These are phyloP conservation scores for Nothoprocta pentlandii DNA, from an alignment of 2,113 vertebrate species.

Conservation along the genomic window DNA sequence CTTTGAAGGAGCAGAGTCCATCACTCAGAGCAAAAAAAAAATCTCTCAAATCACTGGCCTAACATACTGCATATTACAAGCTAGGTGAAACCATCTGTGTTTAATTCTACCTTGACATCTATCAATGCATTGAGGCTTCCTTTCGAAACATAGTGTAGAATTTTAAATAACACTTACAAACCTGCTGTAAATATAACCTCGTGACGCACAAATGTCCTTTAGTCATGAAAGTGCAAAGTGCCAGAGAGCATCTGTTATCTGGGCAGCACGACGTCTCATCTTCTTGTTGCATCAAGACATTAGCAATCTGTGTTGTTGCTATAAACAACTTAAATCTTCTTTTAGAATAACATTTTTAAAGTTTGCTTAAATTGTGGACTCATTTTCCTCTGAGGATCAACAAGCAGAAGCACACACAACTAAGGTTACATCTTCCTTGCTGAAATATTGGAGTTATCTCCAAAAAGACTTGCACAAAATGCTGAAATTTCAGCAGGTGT, in stretches of 20 bases:
- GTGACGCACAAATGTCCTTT: not conserved
- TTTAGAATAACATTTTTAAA: not conserved
- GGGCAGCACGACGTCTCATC: not conserved
- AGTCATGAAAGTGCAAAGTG: not conserved
- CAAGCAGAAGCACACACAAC: not conserved
- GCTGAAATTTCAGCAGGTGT: not conserved
- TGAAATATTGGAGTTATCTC: not conserved
- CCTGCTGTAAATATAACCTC: not conserved
- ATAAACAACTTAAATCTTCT: not conserved
- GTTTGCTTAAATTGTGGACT: not conserved
- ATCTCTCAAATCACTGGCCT: not conserved
- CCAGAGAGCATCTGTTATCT: not conserved
- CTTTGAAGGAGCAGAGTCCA: not conserved
- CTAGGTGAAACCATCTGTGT: not conserved
- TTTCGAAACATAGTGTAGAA: not conserved
- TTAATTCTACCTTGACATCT: not conserved
- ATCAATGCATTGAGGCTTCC: not conserved
- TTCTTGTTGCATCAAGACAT: not conserved
- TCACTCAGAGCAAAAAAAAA: not conserved
- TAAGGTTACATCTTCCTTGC: not conserved
- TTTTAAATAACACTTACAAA: not conserved
- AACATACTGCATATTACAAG: not conserved
- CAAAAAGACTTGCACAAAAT: not conserved
- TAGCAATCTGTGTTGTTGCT: not conserved
- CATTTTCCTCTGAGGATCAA: not conserved